A percentile compares a stretch with the other conserved stretches of the same genome.
Evolutionary conservation across 2,888 invertebrate genomes (phyloP).

Genomic region (Agonopterix heracliana): DNA sequence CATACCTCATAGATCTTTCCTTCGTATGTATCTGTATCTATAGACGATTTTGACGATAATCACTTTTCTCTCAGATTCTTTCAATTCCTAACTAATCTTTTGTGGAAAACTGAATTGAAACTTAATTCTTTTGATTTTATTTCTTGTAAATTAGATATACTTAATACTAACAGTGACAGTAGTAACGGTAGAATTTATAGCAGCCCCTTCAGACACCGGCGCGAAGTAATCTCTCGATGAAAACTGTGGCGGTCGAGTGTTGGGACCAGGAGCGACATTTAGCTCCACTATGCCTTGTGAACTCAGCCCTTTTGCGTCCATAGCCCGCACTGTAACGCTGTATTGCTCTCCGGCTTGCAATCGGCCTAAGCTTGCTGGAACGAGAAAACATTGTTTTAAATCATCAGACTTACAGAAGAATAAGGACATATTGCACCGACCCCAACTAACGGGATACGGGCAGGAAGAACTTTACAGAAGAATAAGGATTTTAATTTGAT

Average conservation of each 20-base stretch:
- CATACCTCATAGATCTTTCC: too few species aligned
- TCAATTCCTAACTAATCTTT: too few species aligned
- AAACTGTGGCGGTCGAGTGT: constrained; percentile 88
- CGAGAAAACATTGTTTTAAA: neutral
- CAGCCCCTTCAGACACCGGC: constrained; percentile 92
- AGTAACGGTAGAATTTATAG: constrained; percentile 89
- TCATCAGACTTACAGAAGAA: neutral
- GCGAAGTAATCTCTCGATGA: constrained; percentile 89
- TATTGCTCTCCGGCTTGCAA: constrained; percentile 91
- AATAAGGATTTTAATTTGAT: too few species aligned
- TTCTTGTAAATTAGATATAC: too few species aligned
- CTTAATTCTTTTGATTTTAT: too few species aligned
- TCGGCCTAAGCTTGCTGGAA: constrained; percentile 83
- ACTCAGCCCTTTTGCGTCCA: constrained; percentile 86
- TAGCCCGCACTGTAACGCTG: constrained; percentile 90
- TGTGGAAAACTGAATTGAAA: too few species aligned
- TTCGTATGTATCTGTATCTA: too few species aligned
- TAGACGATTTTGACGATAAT: too few species aligned
- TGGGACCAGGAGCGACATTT: constrained; percentile 88
- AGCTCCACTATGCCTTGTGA: constrained; percentile 92
- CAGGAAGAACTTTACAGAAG: too few species aligned
- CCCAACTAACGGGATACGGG: too few species aligned
- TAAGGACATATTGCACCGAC: too few species aligned
- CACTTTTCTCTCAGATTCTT: too few species aligned
- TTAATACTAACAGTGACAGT: constrained; percentile 80